Conservation (phyloP, 1,140 invertebrate species). For the Cotesia chilonis region DNA sequence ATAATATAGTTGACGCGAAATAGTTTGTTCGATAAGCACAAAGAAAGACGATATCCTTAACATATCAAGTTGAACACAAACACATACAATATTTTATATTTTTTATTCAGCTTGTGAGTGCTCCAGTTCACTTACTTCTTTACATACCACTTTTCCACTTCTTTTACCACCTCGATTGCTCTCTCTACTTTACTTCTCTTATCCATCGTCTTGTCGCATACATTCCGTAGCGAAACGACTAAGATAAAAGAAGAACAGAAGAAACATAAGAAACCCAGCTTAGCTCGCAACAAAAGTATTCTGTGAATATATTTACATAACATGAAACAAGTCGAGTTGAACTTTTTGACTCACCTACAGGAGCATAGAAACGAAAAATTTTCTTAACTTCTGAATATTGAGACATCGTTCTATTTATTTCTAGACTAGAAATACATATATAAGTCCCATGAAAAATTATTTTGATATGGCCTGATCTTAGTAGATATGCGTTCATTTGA, state of each 20-base stretch:
- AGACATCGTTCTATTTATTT: background rate
- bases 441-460: too few relatives aligned
- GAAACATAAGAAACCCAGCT: too few relatives aligned
- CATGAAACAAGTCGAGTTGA: slow-evolving; percentile 27
- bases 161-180: slow-evolving; percentile 18
- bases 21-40: slow-evolving; percentile 37
- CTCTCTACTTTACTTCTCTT: slow-evolving; percentile 28
- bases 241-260: slow-evolving; percentile 26
- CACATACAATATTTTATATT: too few relatives aligned
- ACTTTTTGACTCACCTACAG: slow-evolving; percentile 23
- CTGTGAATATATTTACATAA: slow-evolving; percentile 43
- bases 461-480: too few relatives aligned
- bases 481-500: too few relatives aligned
- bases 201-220: slow-evolving; percentile 24
- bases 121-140: slow-evolving; percentile 12
- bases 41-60: slow-evolving; percentile 26
- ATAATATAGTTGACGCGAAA: slow-evolving; percentile 33
- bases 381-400: slow-evolving; percentile 18
- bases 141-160: background rate
- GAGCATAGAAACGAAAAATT: slow-evolving; percentile 20
- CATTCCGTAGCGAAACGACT: slow-evolving; percentile 22
- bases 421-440: too few relatives aligned
- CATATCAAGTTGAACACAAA: background rate
- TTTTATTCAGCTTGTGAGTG: background rate
- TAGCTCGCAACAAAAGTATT: slow-evolving; percentile 15